Percentiles rank a stretch among this genome's conserved stretches.
Conservation (phyloP, 1,140 invertebrate species). For the Planococcus citri region DNA sequence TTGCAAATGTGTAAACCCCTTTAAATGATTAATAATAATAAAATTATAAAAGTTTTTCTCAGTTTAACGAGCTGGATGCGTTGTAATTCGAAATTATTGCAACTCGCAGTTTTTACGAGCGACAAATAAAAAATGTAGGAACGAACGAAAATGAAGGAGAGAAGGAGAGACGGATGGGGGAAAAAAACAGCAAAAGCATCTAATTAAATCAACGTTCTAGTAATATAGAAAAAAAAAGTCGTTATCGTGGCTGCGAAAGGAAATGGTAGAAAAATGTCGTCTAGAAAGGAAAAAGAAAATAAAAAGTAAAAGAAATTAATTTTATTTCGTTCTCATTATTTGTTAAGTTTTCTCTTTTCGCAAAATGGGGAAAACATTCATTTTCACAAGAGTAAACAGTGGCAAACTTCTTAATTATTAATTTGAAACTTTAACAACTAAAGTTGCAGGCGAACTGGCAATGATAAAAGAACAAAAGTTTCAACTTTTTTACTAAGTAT, state of each 20-base stretch:
- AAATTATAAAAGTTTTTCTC: not conserved
- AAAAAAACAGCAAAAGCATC: too few relatives aligned
- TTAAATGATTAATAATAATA: not conserved
- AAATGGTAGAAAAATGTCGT: not conserved
- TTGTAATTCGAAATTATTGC: slow-evolving; percentile 9
- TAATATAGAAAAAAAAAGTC: not conserved
- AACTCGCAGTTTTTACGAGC: too few relatives aligned
- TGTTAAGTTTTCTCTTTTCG: not conserved
- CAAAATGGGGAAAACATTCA: slow-evolving; percentile 16
- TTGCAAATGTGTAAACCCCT: not conserved
- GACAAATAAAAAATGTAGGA: not conserved
- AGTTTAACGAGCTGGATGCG: not conserved
- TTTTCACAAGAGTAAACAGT: slow-evolving; percentile 19
- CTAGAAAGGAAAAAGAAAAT: not conserved
- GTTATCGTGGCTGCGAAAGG: not conserved
- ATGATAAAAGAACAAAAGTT: slow-evolving; percentile 15
- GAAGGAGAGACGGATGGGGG: too few relatives aligned
- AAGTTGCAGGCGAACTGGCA: slow-evolving; percentile 14
- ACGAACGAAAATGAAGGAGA: not conserved
- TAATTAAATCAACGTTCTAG: not conserved
- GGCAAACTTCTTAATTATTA: slow-evolving; percentile 20
- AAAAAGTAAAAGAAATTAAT: slow-evolving; percentile 14
- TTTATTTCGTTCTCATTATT: slow-evolving; percentile 18
- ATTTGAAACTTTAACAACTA: slow-evolving; percentile 20
- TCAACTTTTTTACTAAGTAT: not conserved